Conservation (phyloP, 2,797 vertebrate genomes). For the Hoplostethus atlanticus region DNA sequence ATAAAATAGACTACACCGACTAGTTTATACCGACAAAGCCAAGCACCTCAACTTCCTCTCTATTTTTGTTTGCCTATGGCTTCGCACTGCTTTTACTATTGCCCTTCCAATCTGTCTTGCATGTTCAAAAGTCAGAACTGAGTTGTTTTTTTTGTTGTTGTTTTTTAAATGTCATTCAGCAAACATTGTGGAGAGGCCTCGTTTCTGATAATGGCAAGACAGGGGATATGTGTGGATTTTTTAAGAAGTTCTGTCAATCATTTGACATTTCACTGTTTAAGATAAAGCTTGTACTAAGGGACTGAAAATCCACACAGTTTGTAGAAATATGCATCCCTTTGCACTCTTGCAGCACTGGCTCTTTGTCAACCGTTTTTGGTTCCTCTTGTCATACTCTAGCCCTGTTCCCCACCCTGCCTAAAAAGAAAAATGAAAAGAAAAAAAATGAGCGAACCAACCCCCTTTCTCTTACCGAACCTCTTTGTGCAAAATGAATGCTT, state of each 20-base stretch:
- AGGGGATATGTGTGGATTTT: constrained; percentile 61
- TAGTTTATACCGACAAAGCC: constrained; percentile 53
- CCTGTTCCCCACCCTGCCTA: constrained; percentile 74
- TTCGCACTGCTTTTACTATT: constrained; percentile 68
- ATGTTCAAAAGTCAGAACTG: constrained; percentile 75
- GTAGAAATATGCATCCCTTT: constrained; percentile 85
- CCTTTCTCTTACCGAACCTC: constrained; percentile 71
- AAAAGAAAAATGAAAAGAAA: constrained; percentile 51
- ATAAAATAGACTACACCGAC: constrained; percentile 37
- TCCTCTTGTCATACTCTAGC: constrained; percentile 78
- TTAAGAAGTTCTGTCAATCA: constrained; percentile 62
- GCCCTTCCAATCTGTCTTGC: constrained; percentile 78
- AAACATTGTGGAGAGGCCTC: constrained; percentile 59
- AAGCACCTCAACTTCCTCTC: constrained; percentile 60
- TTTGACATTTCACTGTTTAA: constrained; percentile 80
- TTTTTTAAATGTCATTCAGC: constrained; percentile 54
- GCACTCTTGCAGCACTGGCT: constrained; percentile 74
- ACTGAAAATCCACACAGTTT: constrained; percentile 80
- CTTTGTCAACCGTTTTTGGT: constrained; percentile 83
- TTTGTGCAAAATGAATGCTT: constrained; percentile 86
- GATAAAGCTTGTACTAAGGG: constrained; percentile 75
- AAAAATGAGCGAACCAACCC: constrained; percentile 59
- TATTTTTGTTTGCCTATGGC: constrained; percentile 61
- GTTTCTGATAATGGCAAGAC: constrained; percentile 61
- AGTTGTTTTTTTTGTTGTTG: constrained; percentile 65